Evolutionary conservation across 2,888 invertebrate genomes (phyloP).

Genomic region (Nycteola revayana): DNA sequence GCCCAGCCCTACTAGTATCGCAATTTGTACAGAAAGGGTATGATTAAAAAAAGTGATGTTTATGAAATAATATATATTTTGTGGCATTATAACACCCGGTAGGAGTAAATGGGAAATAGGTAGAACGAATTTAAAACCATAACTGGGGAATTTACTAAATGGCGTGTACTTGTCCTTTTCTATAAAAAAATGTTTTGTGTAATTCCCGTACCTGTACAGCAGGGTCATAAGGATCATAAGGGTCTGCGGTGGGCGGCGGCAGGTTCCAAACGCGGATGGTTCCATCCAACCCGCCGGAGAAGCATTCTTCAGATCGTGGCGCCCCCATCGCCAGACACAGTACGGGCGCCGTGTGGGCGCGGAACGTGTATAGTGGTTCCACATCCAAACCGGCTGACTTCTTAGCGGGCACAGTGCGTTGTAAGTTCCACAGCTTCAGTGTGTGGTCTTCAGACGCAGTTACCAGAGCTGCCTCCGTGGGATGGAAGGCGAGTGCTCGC

Average conservation of each 20-base stretch:
- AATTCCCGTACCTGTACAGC: conserved; percentile 88
- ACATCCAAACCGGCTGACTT: conserved; percentile 98
- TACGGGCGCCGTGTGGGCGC: conserved; percentile 97
- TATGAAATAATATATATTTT: too few species aligned
- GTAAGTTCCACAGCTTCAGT: conserved; percentile 99
- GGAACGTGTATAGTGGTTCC: conserved; percentile 99
- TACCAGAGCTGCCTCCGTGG: conserved; percentile 96
- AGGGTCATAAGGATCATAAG: conserved; percentile 98
- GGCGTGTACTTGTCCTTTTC: too few species aligned
- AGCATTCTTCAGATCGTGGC: conserved; percentile 96
- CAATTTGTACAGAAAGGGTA: too few species aligned
- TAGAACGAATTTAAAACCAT: too few species aligned
- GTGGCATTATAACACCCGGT: too few species aligned
- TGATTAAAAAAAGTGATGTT: too few species aligned
- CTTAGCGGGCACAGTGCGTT: conserved; percentile 98
- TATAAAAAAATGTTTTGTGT: too few species aligned
- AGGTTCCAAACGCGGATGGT: conserved; percentile 98
- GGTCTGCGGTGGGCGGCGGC: conserved; percentile 96
- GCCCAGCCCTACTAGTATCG: too few species aligned
- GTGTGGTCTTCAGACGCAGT: conserved; percentile 99
- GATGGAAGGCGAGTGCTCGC: conserved; percentile 95
- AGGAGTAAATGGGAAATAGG: too few species aligned
- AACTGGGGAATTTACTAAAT: too few species aligned
- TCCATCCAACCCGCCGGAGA: conserved; percentile 97
- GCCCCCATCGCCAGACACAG: conserved; percentile 96